Evolutionary conservation across 2,888 invertebrate species (phyloP).

Genomic region (Drosophila mercatorum): DNA sequence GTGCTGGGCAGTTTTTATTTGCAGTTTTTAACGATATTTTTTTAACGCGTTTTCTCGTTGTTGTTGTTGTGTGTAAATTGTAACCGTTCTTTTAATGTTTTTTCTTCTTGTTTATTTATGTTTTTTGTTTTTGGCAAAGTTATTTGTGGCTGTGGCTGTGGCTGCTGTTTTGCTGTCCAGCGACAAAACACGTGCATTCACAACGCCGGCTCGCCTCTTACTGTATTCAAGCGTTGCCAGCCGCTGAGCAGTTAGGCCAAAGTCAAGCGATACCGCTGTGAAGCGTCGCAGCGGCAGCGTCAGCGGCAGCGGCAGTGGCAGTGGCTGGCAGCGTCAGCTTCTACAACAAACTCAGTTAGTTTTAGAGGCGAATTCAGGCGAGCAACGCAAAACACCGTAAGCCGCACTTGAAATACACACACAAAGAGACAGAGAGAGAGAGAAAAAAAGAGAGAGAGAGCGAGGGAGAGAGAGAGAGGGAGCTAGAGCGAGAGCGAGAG

Average conservation of each 20-base stretch:
- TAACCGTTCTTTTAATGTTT: constrained; percentile 34
- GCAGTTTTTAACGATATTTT: constrained; percentile 28
- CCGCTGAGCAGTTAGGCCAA: constrained; percentile 83
- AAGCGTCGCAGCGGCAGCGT: constrained; percentile 22
- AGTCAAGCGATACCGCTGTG: constrained; percentile 62
- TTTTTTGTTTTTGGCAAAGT: constrained; percentile 21
- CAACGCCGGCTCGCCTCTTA: constrained; percentile 85
- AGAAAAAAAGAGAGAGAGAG: background rate
- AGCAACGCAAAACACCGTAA: constrained; percentile 77
- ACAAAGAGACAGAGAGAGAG: constrained; percentile 31
- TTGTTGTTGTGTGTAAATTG: constrained; percentile 26
- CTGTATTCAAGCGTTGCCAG: constrained; percentile 84
- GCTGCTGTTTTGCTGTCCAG: constrained; percentile 59
- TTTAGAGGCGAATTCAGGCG: constrained; percentile 63
- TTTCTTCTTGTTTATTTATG: constrained; percentile 8
- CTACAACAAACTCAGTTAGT: constrained; percentile 74
- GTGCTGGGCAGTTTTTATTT: constrained; percentile 35
- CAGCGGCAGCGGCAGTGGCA: constrained; percentile 14
- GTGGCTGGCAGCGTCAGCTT: constrained; percentile 16
- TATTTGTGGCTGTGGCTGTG: constrained; percentile 28
- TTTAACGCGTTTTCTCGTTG: constrained; percentile 14
- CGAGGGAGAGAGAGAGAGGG: constrained; percentile 1
- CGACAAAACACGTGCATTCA: constrained; percentile 84
- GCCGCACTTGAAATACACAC: constrained; percentile 54
- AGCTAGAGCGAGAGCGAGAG: background rate